phyloP scores from a whole-genome alignment of 2,797 vertebrate genomes.

The Molossus molossus region DNA sequence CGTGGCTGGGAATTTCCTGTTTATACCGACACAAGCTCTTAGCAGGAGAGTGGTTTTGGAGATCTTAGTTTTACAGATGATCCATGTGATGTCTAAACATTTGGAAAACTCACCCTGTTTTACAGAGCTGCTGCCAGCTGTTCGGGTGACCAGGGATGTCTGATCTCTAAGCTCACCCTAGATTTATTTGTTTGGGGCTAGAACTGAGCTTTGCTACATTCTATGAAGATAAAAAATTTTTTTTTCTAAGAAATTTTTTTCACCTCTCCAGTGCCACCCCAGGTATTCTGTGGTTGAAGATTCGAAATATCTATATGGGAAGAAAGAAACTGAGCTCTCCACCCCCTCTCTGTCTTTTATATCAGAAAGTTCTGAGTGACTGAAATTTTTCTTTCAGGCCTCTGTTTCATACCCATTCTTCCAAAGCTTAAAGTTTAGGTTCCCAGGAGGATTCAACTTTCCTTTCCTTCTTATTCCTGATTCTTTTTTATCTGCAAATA shows the following conservation, averaged over 20 bases:
- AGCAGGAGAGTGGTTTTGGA: background rate
- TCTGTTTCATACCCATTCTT: background rate
- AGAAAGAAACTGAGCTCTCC: background rate
- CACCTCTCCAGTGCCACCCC: too few relatives aligned
- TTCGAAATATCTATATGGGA: background rate
- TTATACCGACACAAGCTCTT: background rate
- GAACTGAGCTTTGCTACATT: background rate
- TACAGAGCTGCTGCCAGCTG: background rate
- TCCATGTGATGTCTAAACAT: background rate
- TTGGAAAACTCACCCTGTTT: background rate
- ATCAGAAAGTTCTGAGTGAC: background rate
- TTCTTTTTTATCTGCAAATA: constrained; percentile 4
- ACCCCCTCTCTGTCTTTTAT: background rate
- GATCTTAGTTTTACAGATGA: background rate
- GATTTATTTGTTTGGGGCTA: background rate
- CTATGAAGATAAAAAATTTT: background rate
- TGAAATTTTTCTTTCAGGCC: background rate
- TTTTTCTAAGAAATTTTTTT: background rate
- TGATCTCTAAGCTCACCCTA: background rate
- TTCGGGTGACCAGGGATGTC: background rate
- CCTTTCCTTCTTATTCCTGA: background rate
- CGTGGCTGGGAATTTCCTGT: background rate
- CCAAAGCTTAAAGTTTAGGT: background rate
- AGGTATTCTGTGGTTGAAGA: background rate
- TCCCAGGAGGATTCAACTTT: background rate